Percentiles rank a stretch among this genome's conserved stretches.
phyloP scores from a whole-genome alignment of 2,888 invertebrate genomes.

The Linyphia triangularis region DNA sequence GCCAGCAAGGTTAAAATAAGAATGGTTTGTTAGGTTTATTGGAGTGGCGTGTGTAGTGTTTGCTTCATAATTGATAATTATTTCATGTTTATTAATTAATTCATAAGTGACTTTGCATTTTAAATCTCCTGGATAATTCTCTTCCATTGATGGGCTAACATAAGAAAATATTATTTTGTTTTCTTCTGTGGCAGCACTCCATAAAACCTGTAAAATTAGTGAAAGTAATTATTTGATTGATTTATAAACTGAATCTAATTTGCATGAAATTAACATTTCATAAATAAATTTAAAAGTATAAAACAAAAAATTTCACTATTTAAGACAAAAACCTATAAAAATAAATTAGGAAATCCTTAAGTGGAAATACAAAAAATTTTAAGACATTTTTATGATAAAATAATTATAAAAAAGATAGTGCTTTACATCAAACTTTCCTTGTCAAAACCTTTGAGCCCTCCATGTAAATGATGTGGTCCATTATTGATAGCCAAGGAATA shows the following conservation, averaged over 20 bases:
- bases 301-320: neutral
- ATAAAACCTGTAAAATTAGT: conserved; percentile 83
- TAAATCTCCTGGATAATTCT: conserved; percentile 93
- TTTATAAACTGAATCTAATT: neutral
- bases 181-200: conserved; percentile 84
- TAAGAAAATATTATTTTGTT: conserved; percentile 87
- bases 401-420: neutral
- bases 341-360: neutral
- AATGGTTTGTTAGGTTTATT: conserved; percentile 91
- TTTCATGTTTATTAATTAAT: conserved; percentile 86
- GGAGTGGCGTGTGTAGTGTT: conserved; percentile 88
- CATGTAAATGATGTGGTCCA: conserved; percentile 87
- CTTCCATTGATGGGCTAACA: conserved; percentile 88
- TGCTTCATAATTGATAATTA: conserved; percentile 88
- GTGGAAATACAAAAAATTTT: no score
- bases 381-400: neutral
- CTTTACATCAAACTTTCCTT: conserved; percentile 80
- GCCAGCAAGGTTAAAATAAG: conserved; percentile 96
- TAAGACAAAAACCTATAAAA: neutral
- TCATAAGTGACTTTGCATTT: conserved; percentile 86
- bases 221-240: conserved; percentile 28
- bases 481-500: conserved; percentile 88
- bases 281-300: neutral
- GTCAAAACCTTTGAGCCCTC: conserved; percentile 91
- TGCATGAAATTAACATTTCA: no score